phyloP scores from a whole-genome alignment of 1,140 invertebrate species.

The Akabosia matsudoensis region DNA sequence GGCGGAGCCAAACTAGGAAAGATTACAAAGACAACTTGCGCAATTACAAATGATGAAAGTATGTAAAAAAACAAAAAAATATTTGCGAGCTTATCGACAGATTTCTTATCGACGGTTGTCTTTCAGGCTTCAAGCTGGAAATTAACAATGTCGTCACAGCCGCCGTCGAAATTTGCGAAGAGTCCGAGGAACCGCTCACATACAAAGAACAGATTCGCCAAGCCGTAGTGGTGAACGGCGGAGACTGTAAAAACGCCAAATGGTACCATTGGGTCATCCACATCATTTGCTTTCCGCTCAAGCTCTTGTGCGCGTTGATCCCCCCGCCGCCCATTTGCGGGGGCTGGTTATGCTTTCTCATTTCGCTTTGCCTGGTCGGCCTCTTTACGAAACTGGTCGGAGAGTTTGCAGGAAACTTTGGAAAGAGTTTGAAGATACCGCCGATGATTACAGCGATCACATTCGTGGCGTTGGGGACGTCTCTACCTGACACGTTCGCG shows the following conservation, averaged over 20 bases:
- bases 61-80: too few species aligned
- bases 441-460: constrained; percentile 64
- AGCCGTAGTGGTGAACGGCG: constrained; percentile 64
- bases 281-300: constrained; percentile 65
- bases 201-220: constrained; percentile 60
- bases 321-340: constrained; percentile 60
- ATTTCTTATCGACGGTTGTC: too few species aligned
- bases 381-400: constrained; percentile 61
- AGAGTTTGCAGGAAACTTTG: constrained; percentile 62
- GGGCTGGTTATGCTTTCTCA: constrained; percentile 62
- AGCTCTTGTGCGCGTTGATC: constrained; percentile 53
- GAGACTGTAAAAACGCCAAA: constrained; percentile 59
- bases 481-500: constrained; percentile 66
- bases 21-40: constrained; percentile 58
- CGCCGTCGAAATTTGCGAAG: constrained; percentile 60
- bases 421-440: constrained; percentile 59
- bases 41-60: constrained; percentile 65
- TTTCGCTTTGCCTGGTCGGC: constrained; percentile 59
- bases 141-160: constrained; percentile 57
- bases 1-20: constrained; percentile 60
- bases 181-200: constrained; percentile 53
- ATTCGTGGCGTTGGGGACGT: constrained; percentile 67
- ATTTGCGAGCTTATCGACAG: too few species aligned
- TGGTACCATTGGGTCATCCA: constrained; percentile 62
- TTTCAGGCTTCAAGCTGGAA: constrained; percentile 59